Evolutionary conservation across 1,140 invertebrate genomes (phyloP).

Genomic region (Hylaeus volcanicus): DNA sequence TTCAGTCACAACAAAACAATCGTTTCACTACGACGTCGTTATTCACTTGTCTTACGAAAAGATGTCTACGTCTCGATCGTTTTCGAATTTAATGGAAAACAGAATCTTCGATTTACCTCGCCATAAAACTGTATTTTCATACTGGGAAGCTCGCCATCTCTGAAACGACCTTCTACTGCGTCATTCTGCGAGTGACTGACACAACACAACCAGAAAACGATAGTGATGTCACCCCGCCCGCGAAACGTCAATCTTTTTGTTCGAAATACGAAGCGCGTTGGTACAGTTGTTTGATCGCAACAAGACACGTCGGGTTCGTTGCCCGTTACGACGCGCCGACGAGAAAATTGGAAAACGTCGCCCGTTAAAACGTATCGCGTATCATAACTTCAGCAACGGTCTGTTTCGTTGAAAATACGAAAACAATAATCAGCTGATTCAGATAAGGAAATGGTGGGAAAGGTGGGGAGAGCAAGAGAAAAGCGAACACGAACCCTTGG

Average conservation of each 20-base stretch:
- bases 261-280: slow-evolving; percentile 27
- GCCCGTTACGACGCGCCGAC: background rate
- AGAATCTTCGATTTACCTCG: slow-evolving; percentile 62
- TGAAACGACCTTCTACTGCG: slow-evolving; percentile 73
- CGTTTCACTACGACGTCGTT: background rate
- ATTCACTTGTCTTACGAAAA: background rate
- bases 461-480: slow-evolving; percentile 32
- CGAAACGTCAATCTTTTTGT: slow-evolving; percentile 52
- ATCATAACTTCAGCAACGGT: slow-evolving; percentile 39
- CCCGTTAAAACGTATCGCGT: slow-evolving; percentile 32
- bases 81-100: background rate
- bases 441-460: slow-evolving; percentile 33
- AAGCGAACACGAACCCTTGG: slow-evolving; percentile 16
- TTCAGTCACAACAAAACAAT: slow-evolving; percentile 19
- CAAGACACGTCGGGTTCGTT: background rate
- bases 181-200: slow-evolving; percentile 76
- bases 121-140: slow-evolving; percentile 69
- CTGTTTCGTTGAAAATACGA: slow-evolving; percentile 60
- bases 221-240: slow-evolving; percentile 69
- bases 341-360: slow-evolving; percentile 7
- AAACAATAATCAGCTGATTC: slow-evolving; percentile 77
- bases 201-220: slow-evolving; percentile 64
- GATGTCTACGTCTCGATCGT: slow-evolving; percentile 5
- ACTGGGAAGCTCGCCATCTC: slow-evolving; percentile 66
- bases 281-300: background rate